Conservation (phyloP, 2,888 invertebrate genomes). For the Ecliptopera silaceata region DNA sequence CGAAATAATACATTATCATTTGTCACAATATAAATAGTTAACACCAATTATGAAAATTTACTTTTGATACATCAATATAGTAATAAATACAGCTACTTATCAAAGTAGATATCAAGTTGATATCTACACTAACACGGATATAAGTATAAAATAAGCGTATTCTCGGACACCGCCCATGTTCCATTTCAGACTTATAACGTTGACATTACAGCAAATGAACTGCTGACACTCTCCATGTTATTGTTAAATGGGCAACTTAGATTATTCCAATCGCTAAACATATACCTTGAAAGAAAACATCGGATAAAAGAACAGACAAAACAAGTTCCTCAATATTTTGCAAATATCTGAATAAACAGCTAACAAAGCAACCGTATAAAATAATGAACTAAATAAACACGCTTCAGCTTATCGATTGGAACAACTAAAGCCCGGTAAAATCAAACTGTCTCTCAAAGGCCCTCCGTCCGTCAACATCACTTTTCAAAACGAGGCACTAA, state of each 20-base stretch:
- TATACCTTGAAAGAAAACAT: background rate
- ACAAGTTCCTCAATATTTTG: no score
- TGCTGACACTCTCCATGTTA: constrained; percentile 32
- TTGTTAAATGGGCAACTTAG: no score
- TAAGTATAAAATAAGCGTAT: constrained; percentile 82
- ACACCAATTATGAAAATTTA: constrained; percentile 53
- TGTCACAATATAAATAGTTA: constrained; percentile 49
- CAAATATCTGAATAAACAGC: no score
- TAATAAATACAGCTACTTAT: constrained; percentile 66
- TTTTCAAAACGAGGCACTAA: constrained; percentile 28
- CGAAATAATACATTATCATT: constrained; percentile 36
- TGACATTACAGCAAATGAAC: constrained; percentile 34
- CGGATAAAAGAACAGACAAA: background rate
- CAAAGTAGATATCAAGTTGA: constrained; percentile 74
- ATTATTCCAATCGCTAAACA: constrained; percentile 17
- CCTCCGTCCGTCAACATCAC: constrained; percentile 26
- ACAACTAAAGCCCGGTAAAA: constrained; percentile 13
- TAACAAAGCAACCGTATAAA: no score
- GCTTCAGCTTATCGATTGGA: constrained; percentile 9
- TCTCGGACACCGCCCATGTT: constrained; percentile 76
- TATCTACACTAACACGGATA: constrained; percentile 75
- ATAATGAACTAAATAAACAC: no score
- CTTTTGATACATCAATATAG: constrained; percentile 54
- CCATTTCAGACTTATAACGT: constrained; percentile 73
- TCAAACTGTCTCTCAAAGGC: constrained; percentile 16